These are phyloP conservation scores for Trichopoda pennipes DNA, from an alignment of 2,888 invertebrate species.

Conservation along the genomic window DNA sequence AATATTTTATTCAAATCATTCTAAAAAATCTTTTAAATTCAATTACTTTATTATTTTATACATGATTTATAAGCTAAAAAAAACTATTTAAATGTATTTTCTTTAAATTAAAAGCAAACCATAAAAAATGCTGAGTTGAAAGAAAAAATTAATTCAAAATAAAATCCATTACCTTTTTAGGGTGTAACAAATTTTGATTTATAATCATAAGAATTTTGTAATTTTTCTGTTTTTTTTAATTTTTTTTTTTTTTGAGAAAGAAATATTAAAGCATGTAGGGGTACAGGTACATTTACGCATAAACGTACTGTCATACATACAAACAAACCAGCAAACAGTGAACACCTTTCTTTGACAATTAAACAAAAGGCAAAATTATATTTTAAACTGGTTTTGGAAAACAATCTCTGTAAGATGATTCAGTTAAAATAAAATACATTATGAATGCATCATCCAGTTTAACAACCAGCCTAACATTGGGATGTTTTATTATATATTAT, in stretches of 20 bases:
- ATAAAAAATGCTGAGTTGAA: slow-evolving; percentile 1
- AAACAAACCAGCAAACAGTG: background rate
- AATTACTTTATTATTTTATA: slow-evolving; percentile 6
- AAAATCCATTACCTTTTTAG: slow-evolving; percentile 35
- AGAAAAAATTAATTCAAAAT: background rate
- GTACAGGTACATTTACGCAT: slow-evolving; percentile 47
- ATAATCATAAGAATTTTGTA: slow-evolving; percentile 43
- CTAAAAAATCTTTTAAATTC: slow-evolving; percentile 29
- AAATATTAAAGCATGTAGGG: slow-evolving; percentile 42
- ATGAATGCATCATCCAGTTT: slow-evolving; percentile 56
- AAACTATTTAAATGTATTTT: background rate
- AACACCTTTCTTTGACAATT: slow-evolving; percentile 53
- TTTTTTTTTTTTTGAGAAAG: background rate
- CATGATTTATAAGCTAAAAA: slow-evolving; percentile 29
- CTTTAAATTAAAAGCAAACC: slow-evolving; percentile 27
- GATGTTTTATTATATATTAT: background rate
- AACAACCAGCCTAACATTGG: slow-evolving; percentile 27
- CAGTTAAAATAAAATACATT: slow-evolving; percentile 42
- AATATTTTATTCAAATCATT: slow-evolving; percentile 5
- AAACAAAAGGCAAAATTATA: slow-evolving; percentile 24
- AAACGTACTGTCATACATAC: background rate
- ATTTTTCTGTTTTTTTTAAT: slow-evolving; percentile 3
- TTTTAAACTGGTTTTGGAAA: slow-evolving; percentile 43
- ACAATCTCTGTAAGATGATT: slow-evolving; percentile 59
- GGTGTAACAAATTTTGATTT: slow-evolving; percentile 65